These are phyloP conservation scores for Amblyjoppa proteus DNA, from an alignment of 2,888 invertebrate species.

Conservation along the genomic window DNA sequence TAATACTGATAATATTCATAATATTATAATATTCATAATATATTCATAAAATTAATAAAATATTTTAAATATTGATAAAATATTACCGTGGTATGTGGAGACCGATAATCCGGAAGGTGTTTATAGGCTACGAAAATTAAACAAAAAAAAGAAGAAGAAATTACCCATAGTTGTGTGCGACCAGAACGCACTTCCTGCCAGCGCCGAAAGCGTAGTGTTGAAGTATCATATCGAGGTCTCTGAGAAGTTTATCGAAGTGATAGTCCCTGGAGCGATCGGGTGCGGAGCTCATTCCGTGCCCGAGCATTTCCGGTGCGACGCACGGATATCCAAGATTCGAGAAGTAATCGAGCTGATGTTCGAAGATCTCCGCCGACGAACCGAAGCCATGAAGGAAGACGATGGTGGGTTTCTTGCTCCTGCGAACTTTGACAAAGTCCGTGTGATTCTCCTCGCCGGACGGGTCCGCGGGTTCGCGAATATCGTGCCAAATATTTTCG, in stretches of 20 bases:
- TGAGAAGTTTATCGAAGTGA: slow-evolving; percentile 87
- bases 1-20: no score
- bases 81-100: no score
- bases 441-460: slow-evolving; percentile 55
- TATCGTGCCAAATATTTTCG: slow-evolving; percentile 71
- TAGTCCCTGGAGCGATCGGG: slow-evolving; percentile 87
- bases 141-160: slow-evolving; percentile 61
- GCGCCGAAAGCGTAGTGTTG: slow-evolving; percentile 87
- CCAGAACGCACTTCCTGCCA: slow-evolving; percentile 87
- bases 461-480: slow-evolving; percentile 32
- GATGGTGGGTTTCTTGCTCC: slow-evolving; percentile 85
- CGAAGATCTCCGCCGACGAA: slow-evolving; percentile 88
- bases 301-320: slow-evolving; percentile 89
- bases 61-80: not conserved
- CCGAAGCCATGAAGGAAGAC: slow-evolving; percentile 90
- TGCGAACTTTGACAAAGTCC: slow-evolving; percentile 75
- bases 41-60: no score
- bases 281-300: slow-evolving; percentile 89
- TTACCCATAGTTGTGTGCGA: slow-evolving; percentile 91
- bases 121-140: not conserved
- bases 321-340: slow-evolving; percentile 87
- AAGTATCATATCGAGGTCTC: slow-evolving; percentile 87
- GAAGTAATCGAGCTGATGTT: slow-evolving; percentile 87
- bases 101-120: no score
- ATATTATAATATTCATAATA: no score